These are phyloP conservation scores for Neuroterus valhalla DNA, from an alignment of 1,140 invertebrate genomes.

Conservation along the genomic window DNA sequence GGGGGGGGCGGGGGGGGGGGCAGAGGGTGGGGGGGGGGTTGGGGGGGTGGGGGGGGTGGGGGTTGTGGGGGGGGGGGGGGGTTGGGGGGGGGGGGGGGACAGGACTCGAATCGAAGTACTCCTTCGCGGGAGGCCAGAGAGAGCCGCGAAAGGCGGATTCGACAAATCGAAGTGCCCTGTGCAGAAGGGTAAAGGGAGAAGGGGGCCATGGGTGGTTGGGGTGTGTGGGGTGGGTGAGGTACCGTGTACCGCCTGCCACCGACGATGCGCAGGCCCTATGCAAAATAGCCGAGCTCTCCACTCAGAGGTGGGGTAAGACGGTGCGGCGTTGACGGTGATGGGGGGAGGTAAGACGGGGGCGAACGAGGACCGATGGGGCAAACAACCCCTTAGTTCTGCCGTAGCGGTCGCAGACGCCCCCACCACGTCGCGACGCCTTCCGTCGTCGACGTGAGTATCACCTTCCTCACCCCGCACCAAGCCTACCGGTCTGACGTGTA, in stretches of 20 bases:
- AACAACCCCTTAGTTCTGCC: conserved; percentile 74
- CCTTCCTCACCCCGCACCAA: not conserved
- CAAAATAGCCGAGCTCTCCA: conserved; percentile 65
- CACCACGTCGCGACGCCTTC: conserved; percentile 68
- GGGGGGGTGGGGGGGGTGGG: too few species aligned
- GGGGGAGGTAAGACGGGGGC: conserved; percentile 52
- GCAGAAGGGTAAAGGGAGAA: conserved; percentile 49
- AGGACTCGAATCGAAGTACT: conserved; percentile 43
- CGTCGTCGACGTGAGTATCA: conserved; percentile 59
- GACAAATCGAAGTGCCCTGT: conserved; percentile 68
- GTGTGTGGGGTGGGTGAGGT: conserved; percentile 45
- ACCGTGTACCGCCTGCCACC: conserved; percentile 54
- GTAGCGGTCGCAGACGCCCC: conserved; percentile 73
- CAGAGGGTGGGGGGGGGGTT: too few species aligned
- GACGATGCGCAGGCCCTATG: conserved; percentile 73
- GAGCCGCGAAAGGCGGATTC: conserved; percentile 66
- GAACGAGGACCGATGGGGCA: conserved; percentile 66
- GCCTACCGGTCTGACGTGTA: conserved; percentile 36
- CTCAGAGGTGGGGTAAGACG: conserved; percentile 52
- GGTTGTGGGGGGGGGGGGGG: too few species aligned
- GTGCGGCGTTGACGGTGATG: conserved; percentile 48
- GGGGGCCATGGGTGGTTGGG: conserved; percentile 32
- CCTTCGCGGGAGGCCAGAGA: conserved; percentile 46
- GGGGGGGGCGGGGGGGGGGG: too few species aligned
- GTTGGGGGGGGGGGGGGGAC: too few species aligned